These are phyloP conservation scores for Ciconia stormi DNA, from an alignment of 2,113 vertebrate species.

Conservation along the genomic window DNA sequence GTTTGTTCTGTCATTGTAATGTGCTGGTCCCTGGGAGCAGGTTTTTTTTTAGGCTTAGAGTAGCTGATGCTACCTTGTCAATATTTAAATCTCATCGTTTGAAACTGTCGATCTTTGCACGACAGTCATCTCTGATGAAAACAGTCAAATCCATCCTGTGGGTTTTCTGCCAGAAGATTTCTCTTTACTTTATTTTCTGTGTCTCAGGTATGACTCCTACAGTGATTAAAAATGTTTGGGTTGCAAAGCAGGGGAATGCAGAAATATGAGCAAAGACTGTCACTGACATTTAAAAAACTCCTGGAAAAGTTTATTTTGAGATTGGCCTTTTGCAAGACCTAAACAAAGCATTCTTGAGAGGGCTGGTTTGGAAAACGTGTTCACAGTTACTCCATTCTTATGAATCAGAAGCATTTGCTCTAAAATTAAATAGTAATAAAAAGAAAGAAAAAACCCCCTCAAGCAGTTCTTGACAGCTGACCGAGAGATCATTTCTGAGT, in stretches of 20 bases:
- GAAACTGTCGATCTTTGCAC: background rate
- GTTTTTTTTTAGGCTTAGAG: background rate
- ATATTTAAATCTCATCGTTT: background rate
- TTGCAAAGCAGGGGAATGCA: background rate
- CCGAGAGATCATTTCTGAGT: background rate
- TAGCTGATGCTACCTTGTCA: background rate
- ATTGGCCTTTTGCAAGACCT: constrained; percentile 21
- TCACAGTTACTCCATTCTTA: background rate
- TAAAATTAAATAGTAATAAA: constrained; percentile 13
- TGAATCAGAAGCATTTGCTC: constrained; percentile 1
- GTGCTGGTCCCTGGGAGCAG: background rate
- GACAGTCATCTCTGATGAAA: background rate
- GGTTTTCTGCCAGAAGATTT: background rate
- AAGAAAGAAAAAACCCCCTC: background rate
- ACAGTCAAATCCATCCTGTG: background rate
- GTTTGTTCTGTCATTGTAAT: background rate
- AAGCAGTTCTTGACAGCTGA: background rate
- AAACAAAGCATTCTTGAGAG: background rate
- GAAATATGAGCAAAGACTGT: background rate
- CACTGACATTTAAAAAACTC: constrained; percentile 14
- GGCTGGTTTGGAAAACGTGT: background rate
- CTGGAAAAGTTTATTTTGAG: constrained; percentile 30
- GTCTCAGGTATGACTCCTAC: background rate
- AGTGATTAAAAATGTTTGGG: background rate
- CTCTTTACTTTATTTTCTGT: background rate